A percentile compares a stretch with the other conserved stretches of the same genome.
phyloP scores from a whole-genome alignment of 2,113 vertebrate species.

The Aleadryas rufinucha region DNA sequence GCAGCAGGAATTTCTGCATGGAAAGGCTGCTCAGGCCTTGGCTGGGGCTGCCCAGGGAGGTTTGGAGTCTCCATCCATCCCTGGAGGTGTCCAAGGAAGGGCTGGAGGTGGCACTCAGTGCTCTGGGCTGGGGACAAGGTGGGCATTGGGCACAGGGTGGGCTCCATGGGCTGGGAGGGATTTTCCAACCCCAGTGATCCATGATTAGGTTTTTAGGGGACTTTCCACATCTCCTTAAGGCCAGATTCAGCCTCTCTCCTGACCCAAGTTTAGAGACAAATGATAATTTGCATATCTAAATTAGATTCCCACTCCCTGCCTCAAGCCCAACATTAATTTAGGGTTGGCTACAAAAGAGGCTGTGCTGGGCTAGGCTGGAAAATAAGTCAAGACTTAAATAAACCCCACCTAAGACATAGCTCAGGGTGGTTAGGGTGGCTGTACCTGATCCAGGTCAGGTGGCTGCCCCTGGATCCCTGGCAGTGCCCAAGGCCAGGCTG shows the following conservation, averaged over 20 bases:
- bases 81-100: not conserved
- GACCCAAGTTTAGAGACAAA: not conserved
- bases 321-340: not conserved
- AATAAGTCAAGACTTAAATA: not conserved
- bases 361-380: not conserved
- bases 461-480: not conserved
- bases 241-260: not conserved
- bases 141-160: not conserved
- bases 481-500: accelerated
- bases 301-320: not conserved
- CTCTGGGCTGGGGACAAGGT: not conserved
- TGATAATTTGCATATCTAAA: not conserved
- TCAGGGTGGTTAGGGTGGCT: not conserved
- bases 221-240: not conserved
- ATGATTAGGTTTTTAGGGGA: not conserved
- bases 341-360: not conserved
- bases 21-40: not conserved
- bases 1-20: not conserved
- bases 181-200: not conserved
- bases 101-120: not conserved
- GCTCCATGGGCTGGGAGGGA: not conserved
- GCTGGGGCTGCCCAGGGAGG: not conserved
- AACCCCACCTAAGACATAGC: not conserved
- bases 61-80: not conserved
- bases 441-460: too few relatives aligned